phyloP scores from a whole-genome alignment of 2,113 vertebrate species.

The Corapipo altera region DNA sequence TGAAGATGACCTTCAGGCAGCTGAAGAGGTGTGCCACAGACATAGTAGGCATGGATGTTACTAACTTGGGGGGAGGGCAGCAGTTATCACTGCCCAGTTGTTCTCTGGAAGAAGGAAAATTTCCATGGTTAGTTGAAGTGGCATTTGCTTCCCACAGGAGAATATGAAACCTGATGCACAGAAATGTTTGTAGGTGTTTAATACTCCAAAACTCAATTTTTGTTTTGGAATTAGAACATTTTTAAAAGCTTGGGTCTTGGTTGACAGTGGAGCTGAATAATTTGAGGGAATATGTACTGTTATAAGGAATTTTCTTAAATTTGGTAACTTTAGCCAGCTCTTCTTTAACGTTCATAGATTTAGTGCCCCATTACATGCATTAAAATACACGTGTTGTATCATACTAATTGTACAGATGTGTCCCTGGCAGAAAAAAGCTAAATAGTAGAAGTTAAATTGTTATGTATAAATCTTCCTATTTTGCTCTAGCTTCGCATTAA shows the following conservation, averaged over 20 bases:
- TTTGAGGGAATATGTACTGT: background rate
- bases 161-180: background rate
- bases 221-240: background rate
- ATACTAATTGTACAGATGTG: background rate
- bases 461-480: background rate
- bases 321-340: background rate
- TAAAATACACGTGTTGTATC: background rate
- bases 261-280: background rate
- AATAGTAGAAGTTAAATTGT: background rate
- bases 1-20: constrained; percentile 87
- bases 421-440: background rate
- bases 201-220: background rate
- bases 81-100: background rate
- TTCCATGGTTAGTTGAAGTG: background rate
- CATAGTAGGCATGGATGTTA: background rate
- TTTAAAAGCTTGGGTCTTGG: background rate
- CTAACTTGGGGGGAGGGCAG: background rate
- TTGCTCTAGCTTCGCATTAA: constrained; percentile 83
- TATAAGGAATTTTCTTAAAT: background rate
- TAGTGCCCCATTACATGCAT: background rate
- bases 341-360: background rate
- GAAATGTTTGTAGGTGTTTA: background rate
- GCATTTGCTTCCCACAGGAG: background rate
- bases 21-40: constrained; percentile 83
- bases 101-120: background rate